A percentile compares a stretch with the other conserved stretches of the same genome.
phyloP scores from a whole-genome alignment of 2,888 invertebrate species.

The Penaeus monodon region DNA sequence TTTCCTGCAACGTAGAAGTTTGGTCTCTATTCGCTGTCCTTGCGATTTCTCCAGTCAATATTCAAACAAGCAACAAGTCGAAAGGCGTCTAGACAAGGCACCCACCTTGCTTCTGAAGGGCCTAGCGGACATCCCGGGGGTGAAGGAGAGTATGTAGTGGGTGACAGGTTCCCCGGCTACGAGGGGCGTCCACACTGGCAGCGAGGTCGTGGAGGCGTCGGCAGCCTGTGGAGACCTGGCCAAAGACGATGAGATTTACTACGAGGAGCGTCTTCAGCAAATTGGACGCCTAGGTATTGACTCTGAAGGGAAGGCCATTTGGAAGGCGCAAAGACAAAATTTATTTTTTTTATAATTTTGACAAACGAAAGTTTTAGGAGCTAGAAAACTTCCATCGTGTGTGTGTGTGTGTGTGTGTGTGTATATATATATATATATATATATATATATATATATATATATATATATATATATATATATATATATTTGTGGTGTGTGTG shows the following conservation, averaged over 20 bases:
- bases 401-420: no score
- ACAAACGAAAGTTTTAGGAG: no score
- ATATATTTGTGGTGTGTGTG: no score
- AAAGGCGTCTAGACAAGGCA: neutral
- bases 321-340: no score
- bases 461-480: no score
- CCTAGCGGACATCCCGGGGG: constrained; percentile 48
- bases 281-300: no score
- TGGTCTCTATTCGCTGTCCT: neutral
- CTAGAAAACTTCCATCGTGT: no score
- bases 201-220: neutral
- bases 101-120: constrained; percentile 60
- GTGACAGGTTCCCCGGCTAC: constrained; percentile 56
- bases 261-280: neutral
- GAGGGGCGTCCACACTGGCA: constrained; percentile 55
- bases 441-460: no score
- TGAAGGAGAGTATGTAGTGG: constrained; percentile 60
- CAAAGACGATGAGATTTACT: neutral
- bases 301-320: no score
- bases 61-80: neutral
- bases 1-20: constrained; percentile 47
- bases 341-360: no score
- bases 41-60: neutral
- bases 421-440: no score
- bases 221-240: constrained; percentile 29